Base-by-base conservation (phyloP, 2,113 vertebrate genomes). In the Chamaea fasciata region DNA sequence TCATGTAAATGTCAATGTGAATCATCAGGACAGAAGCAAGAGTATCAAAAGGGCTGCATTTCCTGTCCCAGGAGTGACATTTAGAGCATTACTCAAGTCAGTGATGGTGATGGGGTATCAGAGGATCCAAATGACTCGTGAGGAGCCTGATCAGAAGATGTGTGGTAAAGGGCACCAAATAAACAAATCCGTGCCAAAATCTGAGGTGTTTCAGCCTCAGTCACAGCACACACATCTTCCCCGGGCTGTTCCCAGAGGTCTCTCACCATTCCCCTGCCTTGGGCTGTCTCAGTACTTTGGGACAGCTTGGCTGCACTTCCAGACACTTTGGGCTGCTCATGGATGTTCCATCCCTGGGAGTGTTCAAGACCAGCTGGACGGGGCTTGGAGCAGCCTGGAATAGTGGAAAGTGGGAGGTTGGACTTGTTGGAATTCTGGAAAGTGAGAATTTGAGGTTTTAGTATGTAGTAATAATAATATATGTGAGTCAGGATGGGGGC, bases 1-100 rank as follows among this genome's bases (percentile, higher is more conserved):
- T 90, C 82, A 55, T 49, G 59, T 94, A 96, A 95, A 96, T 95
- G 94, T 96, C 96, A 95, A 90, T 2, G 1, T 95, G 96, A 96
- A 91, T 97, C 93, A 97, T 55, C 79, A 41, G 71, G 71, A 93
- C 67, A 85, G 87, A 80, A 94, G 55, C 65, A 91, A 57, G 39
- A 42, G 46, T 70, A 80, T 87, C 84, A 80, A 62, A 82, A 77
- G 60, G 22, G 82, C 33, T 88, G 84, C 64, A 67, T 80, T 95
- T 96, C 95, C 95, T 96, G 84, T 59, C 82, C 77, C 63, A 65
- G 59, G 50, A 60, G n/a, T 86, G 95, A 92, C 83, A 94, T 94
- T 95, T 90, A 74, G 27, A 94, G 33, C 63, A n/a, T 85, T 77
- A 46, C 47, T 91, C 63, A 83, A 80, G 76, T 12, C 67, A 83